Base-by-base conservation (phyloP, 2,888 invertebrate species). In the Baccha elongata region DNA sequence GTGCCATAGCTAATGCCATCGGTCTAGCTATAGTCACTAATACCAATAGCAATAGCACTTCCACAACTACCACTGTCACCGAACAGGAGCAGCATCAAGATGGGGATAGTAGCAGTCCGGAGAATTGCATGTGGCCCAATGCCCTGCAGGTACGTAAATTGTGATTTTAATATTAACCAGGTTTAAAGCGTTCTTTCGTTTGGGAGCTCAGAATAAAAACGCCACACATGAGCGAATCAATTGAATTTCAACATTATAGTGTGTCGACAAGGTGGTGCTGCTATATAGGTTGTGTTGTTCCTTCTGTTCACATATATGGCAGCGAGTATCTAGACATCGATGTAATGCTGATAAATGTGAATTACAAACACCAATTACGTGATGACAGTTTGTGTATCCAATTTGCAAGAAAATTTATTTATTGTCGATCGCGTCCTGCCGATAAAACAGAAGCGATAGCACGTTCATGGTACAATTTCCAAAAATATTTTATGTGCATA, bases 41-140 rank as follows among this genome's bases (percentile, higher is more conserved):
- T 32, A 72, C n/a, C 42, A 84, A 23, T 26, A 60, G 42, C 42
- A 84, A 23, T 26, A 60, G 42, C 55, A 53, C 32, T 37, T 60
- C 58, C 4, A 62, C 35, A 58, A 21, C 64, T 67, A 67, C 60
- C 21, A 75, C 65, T 64, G 46, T 67, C 17, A 46, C 84, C 0
- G 83, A 76, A 26, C 72, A 72, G 67, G 48, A 85, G 64, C 74
- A 86, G 40, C 62, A 86, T 68, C 48, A 81, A 78, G 86, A 86
- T 52, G 85, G 84, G 52, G 88, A 88, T 10, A 40, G 10, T 60
- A 86, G 85, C 69, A 86, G 87, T n/a, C 86, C 89, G 3, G 90
- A 90, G 79, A 90, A 88, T 23, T 96, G 96, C 88, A 92, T 94
- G 67, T 95, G 95, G 94, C 95, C 96, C 7, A 94, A 93, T 87